Conservation (phyloP, 2,113 vertebrate genomes). For the Corythaixoides concolor region DNA sequence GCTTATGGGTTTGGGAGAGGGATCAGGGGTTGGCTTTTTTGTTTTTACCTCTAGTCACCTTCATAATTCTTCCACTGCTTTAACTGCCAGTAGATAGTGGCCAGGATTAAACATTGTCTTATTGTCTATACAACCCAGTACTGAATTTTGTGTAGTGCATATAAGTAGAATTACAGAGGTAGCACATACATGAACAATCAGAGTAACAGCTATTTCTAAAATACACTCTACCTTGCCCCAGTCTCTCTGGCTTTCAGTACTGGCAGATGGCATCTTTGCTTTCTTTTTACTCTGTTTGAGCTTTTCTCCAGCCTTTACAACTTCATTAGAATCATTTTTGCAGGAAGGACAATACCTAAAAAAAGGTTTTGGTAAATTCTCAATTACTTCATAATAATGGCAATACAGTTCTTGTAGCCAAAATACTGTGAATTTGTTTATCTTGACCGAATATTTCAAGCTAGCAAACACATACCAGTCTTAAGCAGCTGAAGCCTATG, state of each 20-base stretch:
- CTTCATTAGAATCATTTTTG: slow-evolving; percentile 98
- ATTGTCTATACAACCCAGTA: background rate
- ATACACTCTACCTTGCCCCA: slow-evolving; percentile 92
- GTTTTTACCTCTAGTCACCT: background rate
- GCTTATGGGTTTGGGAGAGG: background rate
- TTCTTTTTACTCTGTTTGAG: slow-evolving; percentile 99
- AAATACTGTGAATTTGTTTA: background rate
- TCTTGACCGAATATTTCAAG: slow-evolving; percentile 1
- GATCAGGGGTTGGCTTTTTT: background rate
- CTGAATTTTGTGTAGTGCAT: slow-evolving; percentile 17
- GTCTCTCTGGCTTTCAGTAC: slow-evolving; percentile 96
- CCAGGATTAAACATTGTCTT: background rate
- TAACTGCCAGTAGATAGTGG: background rate
- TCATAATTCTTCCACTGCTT: background rate
- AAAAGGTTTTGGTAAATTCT: slow-evolving; percentile 50
- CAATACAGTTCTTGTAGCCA: slow-evolving; percentile 34
- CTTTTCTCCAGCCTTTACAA: slow-evolving; percentile 96
- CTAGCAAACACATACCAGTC: slow-evolving; percentile 14
- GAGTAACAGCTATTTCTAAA: slow-evolving; percentile 44
- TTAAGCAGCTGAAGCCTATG: background rate
- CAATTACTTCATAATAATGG: slow-evolving; percentile 35
- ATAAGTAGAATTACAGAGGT: background rate
- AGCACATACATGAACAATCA: slow-evolving; percentile 28
- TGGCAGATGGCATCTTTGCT: slow-evolving; percentile 98
- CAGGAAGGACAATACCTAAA: slow-evolving; percentile 98